Conservation (phyloP, 2,113 vertebrate genomes). For the Rhynchomys soricoides region DNA sequence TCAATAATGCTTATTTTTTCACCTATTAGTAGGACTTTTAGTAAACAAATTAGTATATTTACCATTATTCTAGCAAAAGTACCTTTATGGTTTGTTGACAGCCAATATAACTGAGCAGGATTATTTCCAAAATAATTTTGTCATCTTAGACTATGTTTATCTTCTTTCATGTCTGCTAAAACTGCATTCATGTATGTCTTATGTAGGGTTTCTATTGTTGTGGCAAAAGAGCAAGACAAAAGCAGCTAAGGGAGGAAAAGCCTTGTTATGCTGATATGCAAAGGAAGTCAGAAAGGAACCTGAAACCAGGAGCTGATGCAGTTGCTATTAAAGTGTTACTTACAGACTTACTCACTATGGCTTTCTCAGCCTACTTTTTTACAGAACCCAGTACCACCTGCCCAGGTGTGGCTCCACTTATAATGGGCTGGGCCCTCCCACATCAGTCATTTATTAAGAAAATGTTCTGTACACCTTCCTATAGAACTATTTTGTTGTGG, state of each 20-base stretch:
- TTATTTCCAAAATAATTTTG: neutral
- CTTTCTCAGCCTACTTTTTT: neutral
- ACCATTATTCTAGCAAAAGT: neutral
- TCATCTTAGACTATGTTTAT: neutral
- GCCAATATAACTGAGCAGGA: neutral
- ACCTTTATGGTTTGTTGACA: neutral
- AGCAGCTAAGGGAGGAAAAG: neutral
- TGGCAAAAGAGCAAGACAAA: neutral
- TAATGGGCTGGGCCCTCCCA: neutral
- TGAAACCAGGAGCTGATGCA: neutral
- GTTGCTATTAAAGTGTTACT: neutral
- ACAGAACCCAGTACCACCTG: neutral
- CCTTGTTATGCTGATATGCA: neutral
- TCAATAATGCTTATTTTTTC: neutral
- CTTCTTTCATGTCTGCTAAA: neutral
- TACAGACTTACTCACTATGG: neutral
- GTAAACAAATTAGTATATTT: neutral
- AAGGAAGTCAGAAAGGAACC: neutral
- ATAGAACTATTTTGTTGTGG: neutral
- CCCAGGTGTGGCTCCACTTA: neutral
- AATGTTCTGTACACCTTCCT: rapidly evolving
- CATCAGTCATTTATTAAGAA: neutral
- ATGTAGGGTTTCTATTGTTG: neutral
- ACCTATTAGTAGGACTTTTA: neutral
- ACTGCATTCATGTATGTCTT: neutral